Evolutionary conservation across 1,140 invertebrate species (phyloP).

Genomic region (Drosophila lowei): DNA sequence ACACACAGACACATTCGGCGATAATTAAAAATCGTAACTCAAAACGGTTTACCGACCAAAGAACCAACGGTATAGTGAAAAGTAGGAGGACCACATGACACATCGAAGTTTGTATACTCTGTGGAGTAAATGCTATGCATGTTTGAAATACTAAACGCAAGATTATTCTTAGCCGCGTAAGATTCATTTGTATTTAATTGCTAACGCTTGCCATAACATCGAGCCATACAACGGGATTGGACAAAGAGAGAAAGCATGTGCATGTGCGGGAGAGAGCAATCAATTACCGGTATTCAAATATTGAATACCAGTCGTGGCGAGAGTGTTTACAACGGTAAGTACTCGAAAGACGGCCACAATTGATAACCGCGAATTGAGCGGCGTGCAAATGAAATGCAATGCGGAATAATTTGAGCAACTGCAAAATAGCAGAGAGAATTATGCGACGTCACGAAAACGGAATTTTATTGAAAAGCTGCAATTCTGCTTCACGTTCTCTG

Average conservation of each 20-base stretch:
- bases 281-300: background rate
- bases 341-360: constrained; percentile 32
- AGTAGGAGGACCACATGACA: background rate
- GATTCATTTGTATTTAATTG: background rate
- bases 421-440: constrained; percentile 25
- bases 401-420: constrained; percentile 43
- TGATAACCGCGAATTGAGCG: constrained; percentile 58
- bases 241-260: no score
- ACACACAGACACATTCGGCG: constrained; percentile 1
- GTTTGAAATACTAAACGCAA: background rate
- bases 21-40: constrained; percentile 43
- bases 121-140: no score
- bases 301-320: background rate
- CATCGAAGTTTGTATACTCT: background rate
- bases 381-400: constrained; percentile 40
- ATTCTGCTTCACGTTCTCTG: constrained; percentile 4
- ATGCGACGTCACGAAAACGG: constrained; percentile 57
- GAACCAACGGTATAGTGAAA: constrained; percentile 1
- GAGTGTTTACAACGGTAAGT: background rate
- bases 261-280: background rate
- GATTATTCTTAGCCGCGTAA: no score
- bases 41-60: constrained; percentile 12
- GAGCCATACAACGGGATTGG: no score
- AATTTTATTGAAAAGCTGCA: constrained; percentile 28
- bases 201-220: background rate